Evolutionary conservation across 2,797 vertebrate species (phyloP).

Genomic region (Oceanodroma leucorhoa): DNA sequence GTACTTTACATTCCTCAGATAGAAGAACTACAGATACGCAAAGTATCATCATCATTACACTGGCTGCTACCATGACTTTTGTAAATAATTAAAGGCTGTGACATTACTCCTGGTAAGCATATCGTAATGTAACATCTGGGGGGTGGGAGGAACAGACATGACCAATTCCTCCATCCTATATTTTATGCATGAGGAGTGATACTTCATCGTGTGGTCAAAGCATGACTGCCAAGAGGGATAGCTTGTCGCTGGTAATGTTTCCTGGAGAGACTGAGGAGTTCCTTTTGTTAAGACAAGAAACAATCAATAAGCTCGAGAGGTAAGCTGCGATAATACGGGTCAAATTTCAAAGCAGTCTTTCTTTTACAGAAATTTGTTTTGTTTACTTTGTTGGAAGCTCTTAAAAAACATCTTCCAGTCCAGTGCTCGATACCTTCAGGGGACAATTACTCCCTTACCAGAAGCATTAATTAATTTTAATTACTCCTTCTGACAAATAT

Average conservation of each 20-base stretch:
- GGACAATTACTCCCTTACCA: constrained; percentile 25
- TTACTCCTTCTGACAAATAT: constrained; percentile 12
- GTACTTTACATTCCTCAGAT: constrained; percentile 37
- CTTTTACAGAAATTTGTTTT: constrained; percentile 13
- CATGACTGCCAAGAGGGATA: not conserved
- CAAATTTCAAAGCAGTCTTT: not conserved
- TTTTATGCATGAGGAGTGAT: constrained; percentile 12
- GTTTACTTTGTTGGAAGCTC: constrained; percentile 11
- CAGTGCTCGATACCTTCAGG: not conserved
- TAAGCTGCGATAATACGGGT: not conserved
- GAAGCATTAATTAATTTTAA: constrained; percentile 41
- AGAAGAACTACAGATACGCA: not conserved
- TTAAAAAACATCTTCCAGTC: constrained; percentile 3
- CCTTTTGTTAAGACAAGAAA: not conserved
- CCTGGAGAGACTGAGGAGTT: not conserved
- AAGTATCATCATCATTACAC: not conserved
- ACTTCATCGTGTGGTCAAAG: not conserved
- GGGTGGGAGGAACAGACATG: not conserved
- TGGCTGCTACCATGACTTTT: not conserved
- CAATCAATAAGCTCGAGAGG: not conserved
- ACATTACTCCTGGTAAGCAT: not conserved
- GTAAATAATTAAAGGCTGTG: constrained; percentile 30
- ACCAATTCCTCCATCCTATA: not conserved
- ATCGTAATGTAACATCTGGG: not conserved
- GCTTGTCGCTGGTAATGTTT: not conserved